phyloP scores from a whole-genome alignment of 1,140 invertebrate genomes.

The Aphidius gifuensis region DNA sequence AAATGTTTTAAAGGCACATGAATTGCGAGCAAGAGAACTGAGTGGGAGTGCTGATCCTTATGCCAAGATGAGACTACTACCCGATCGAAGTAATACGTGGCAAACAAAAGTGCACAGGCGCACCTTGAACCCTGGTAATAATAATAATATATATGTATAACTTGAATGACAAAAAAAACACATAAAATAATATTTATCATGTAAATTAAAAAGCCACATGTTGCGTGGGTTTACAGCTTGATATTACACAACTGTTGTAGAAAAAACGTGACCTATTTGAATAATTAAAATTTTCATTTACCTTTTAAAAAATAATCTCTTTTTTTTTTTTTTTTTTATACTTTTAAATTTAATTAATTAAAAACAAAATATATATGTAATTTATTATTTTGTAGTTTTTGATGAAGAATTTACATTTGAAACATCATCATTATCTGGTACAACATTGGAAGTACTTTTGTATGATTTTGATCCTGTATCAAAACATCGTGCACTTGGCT shows the following conservation, averaged over 20 bases:
- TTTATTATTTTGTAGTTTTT: slow-evolving; percentile 53
- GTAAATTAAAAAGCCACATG: too few relatives aligned
- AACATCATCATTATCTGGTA: slow-evolving; percentile 60
- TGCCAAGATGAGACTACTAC: slow-evolving; percentile 59
- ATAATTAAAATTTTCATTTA: neutral
- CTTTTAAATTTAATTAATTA: slow-evolving; percentile 10
- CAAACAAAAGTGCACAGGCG: slow-evolving; percentile 64
- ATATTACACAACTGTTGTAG: too few relatives aligned
- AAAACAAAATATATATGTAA: slow-evolving; percentile 11
- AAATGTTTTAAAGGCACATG: slow-evolving; percentile 49
- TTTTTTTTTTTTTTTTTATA: neutral
- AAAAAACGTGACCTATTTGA: neutral
- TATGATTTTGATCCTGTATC: slow-evolving; percentile 69
- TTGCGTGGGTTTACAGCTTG: too few relatives aligned
- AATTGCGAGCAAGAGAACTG: slow-evolving; percentile 58
- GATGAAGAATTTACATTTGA: slow-evolving; percentile 73
- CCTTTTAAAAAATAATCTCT: neutral
- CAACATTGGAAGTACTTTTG: slow-evolving; percentile 56
- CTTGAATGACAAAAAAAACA: neutral
- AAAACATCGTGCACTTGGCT: slow-evolving; percentile 60
- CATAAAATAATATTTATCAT: too few relatives aligned
- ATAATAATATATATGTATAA: neutral
- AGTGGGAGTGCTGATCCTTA: slow-evolving; percentile 62
- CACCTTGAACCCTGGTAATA: slow-evolving; percentile 61
- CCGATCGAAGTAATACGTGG: slow-evolving; percentile 61